Base-by-base conservation (phyloP, 2,113 vertebrate species). In the Empidonax traillii region DNA sequence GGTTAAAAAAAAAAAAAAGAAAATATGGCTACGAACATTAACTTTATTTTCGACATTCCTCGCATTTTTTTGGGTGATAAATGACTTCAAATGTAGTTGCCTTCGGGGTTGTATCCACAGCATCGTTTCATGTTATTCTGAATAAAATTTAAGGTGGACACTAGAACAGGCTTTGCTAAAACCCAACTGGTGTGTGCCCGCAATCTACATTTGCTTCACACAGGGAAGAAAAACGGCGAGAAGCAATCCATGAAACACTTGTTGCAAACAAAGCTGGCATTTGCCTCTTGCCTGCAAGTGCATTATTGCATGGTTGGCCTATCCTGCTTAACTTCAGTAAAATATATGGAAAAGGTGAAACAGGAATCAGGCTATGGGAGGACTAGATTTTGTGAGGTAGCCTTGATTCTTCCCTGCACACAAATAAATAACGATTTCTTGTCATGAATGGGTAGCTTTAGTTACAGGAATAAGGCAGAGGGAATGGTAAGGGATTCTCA, bases 1-100 rank as follows among this genome's bases (percentile, higher is more conserved):
- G 82, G 62, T 77, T 91, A 61, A 91, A 91, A 94, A 76, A 94
- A 71, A 91, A 94, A 76, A 94, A 71, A 72, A 7, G 68, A 90
- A 77, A 95, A 92, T 90, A 95, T 53, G 55, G 63, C 93, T 85
- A 65, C 9, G 79, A 88, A 93, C 0, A 0, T 78, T 93, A 86
- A 96, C 92, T 93, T 92, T 93, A 85, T 79, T 96, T 95, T 91
- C 89, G 79, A 72, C 96, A 96, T 97, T 97, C 97, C 87, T 97
- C 9, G 17, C 92, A 96, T 97, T 94, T 93, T 95, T 96, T 61
- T 86, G 44, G 46, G 87, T 97, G 97, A 97, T 95, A 93, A 96
- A 97, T 73, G 87, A 90, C 95, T 95, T 96, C 51, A 52, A 46
- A 87, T 94, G 84, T 19, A 95, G 89, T 92, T 97, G 96, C 91